Percentiles rank a stretch among this genome's conserved stretches.
These are phyloP conservation scores for Stigmatopora argus DNA, from an alignment of 2,113 vertebrate genomes.

Conservation along the genomic window DNA sequence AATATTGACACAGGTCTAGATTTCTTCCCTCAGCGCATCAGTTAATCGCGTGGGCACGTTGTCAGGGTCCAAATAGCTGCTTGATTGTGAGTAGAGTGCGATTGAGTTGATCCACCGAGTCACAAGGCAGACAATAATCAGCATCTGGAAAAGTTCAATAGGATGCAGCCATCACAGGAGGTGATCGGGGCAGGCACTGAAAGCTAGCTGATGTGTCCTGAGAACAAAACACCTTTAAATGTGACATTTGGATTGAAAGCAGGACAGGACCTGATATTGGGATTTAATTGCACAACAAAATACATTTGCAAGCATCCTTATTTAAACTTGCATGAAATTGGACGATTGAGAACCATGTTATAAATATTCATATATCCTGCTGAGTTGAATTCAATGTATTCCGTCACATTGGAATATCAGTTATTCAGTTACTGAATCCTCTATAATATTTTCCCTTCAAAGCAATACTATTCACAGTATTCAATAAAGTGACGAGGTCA, in stretches of 20 bases:
- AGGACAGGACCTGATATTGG: background rate
- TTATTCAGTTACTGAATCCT: background rate
- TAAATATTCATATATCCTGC: background rate
- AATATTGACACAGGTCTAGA: constrained; percentile 36
- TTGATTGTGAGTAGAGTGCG: constrained; percentile 63
- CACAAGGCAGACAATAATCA: constrained; percentile 51
- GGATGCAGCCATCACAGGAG: constrained; percentile 32
- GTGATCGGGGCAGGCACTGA: constrained; percentile 51
- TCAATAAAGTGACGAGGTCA: constrained; percentile 33
- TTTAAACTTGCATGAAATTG: background rate
- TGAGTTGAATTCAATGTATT: background rate
- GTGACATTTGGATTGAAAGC: constrained; percentile 32
- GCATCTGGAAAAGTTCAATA: constrained; percentile 49
- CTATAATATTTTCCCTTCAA: background rate
- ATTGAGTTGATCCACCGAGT: constrained; percentile 38
- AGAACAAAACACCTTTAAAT: constrained; percentile 36
- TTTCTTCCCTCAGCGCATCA: constrained; percentile 45
- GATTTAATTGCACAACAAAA: background rate
- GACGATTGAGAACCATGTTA: background rate
- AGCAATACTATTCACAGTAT: background rate
- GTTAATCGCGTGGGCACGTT: constrained; percentile 58
- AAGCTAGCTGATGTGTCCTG: constrained; percentile 54
- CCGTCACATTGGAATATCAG: background rate
- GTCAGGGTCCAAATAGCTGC: constrained; percentile 55
- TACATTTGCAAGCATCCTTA: background rate